These are phyloP conservation scores for Micrastur ruficollis DNA, from an alignment of 2,797 vertebrate species.

Conservation along the genomic window DNA sequence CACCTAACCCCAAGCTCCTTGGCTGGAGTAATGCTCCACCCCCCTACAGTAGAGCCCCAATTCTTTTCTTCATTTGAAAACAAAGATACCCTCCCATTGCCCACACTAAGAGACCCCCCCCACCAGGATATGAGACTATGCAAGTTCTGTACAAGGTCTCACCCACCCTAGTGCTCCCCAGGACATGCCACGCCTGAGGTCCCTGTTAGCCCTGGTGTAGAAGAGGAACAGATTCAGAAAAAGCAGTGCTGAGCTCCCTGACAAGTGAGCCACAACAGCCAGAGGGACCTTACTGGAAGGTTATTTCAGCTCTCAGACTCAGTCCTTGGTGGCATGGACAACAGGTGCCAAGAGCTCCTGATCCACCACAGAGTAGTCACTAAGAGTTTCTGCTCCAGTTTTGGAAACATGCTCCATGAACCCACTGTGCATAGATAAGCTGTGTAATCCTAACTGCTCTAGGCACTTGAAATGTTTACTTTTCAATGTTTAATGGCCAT, in stretches of 20 bases:
- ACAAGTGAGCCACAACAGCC: not conserved
- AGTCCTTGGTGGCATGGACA: accelerated
- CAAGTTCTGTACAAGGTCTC: not conserved
- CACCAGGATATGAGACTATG: accelerated
- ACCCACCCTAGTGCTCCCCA: not conserved
- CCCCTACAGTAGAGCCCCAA: not conserved
- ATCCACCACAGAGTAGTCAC: not conserved
- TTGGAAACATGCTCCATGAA: not conserved
- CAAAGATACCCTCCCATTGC: accelerated
- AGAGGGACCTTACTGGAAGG: not conserved
- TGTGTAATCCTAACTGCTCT: not conserved
- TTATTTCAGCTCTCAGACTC: not conserved
- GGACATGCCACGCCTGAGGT: accelerated
- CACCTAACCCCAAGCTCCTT: not conserved
- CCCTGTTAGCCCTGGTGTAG: accelerated
- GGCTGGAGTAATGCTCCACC: not conserved
- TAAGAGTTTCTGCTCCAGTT: not conserved
- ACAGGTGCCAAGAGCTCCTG: not conserved
- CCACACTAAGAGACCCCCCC: not conserved
- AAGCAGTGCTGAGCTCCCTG: not conserved
- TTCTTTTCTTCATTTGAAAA: not conserved
- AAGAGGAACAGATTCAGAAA: not conserved
- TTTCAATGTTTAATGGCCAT: not conserved
- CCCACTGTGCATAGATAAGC: not conserved
- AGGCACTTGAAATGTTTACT: not conserved